These are phyloP conservation scores for Sitodiplosis mosellana DNA, from an alignment of 1,140 invertebrate species.

Conservation along the genomic window DNA sequence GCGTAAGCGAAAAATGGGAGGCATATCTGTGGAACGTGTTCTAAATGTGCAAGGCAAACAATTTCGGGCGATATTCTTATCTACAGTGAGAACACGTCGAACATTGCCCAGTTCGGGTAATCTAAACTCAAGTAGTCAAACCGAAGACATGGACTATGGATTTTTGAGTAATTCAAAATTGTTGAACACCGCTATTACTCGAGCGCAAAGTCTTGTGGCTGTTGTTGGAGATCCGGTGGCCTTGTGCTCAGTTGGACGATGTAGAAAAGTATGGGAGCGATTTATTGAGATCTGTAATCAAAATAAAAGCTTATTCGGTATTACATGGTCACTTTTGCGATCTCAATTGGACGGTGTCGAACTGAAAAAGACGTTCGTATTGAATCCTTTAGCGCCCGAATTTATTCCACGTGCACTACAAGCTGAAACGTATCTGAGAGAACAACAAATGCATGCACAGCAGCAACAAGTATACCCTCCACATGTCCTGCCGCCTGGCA, in stretches of 20 bases:
- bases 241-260: slow-evolving; percentile 64
- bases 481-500: slow-evolving; percentile 3
- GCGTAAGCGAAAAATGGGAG: slow-evolving; percentile 48
- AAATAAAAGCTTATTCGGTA: slow-evolving; percentile 56
- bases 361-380: slow-evolving; percentile 48
- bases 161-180: slow-evolving; percentile 73
- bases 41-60: slow-evolving; percentile 82
- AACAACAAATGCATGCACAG: slow-evolving; percentile 5
- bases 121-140: slow-evolving; percentile 14
- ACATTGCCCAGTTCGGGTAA: slow-evolving; percentile 35
- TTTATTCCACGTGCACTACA: slow-evolving; percentile 47
- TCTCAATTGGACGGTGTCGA: slow-evolving; percentile 53
- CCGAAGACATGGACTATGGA: slow-evolving; percentile 56
- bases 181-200: slow-evolving; percentile 70
- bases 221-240: slow-evolving; percentile 78
- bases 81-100: slow-evolving; percentile 59
- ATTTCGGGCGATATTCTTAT: slow-evolving; percentile 69
- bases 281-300: slow-evolving; percentile 57
- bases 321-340: slow-evolving; percentile 45
- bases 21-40: slow-evolving; percentile 69
- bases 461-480: slow-evolving; percentile 5
- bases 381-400: slow-evolving; percentile 69
- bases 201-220: slow-evolving; percentile 71
- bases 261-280: slow-evolving; percentile 67
- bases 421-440: slow-evolving; percentile 25